These are phyloP conservation scores for Gopherus flavomarginatus DNA, from an alignment of 2,113 vertebrate genomes.

Conservation along the genomic window DNA sequence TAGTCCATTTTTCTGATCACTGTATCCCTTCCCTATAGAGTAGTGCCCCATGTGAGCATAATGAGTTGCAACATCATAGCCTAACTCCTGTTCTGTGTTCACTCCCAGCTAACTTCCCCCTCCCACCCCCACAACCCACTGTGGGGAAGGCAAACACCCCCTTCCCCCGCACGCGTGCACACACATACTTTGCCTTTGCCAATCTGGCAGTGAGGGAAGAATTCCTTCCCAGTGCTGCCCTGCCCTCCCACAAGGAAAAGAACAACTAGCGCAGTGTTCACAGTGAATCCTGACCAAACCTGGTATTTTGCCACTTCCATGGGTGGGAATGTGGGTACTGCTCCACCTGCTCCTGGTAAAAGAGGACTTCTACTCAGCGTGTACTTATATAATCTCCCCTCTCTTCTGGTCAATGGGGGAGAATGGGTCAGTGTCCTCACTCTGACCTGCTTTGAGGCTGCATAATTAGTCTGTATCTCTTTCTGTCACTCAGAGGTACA, in stretches of 20 bases:
- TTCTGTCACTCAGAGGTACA: not conserved
- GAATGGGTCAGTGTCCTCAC: not conserved
- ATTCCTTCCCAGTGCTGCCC: no score
- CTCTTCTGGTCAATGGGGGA: not conserved
- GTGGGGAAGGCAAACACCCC: not conserved
- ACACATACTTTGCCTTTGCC: not conserved
- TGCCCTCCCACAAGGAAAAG: not conserved
- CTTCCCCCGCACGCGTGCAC: no score
- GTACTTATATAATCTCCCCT: not conserved
- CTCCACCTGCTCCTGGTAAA: not conserved
- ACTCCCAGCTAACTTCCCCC: not conserved
- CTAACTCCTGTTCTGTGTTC: not conserved
- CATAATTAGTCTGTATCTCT: not conserved
- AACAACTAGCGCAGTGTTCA: not conserved
- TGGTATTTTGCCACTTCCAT: not conserved
- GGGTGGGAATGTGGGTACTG: not conserved
- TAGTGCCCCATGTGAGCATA: not conserved
- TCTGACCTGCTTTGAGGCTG: not conserved
- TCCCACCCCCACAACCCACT: not conserved
- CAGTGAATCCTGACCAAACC: not conserved
- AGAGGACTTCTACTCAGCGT: not conserved
- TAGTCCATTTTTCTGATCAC: not conserved
- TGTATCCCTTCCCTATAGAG: not conserved
- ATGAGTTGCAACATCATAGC: not conserved
- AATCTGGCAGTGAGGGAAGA: not conserved